Percentiles rank a stretch among this genome's conserved stretches.
phyloP scores from a whole-genome alignment of 2,113 vertebrate species.

The Mohoua ochrocephala region DNA sequence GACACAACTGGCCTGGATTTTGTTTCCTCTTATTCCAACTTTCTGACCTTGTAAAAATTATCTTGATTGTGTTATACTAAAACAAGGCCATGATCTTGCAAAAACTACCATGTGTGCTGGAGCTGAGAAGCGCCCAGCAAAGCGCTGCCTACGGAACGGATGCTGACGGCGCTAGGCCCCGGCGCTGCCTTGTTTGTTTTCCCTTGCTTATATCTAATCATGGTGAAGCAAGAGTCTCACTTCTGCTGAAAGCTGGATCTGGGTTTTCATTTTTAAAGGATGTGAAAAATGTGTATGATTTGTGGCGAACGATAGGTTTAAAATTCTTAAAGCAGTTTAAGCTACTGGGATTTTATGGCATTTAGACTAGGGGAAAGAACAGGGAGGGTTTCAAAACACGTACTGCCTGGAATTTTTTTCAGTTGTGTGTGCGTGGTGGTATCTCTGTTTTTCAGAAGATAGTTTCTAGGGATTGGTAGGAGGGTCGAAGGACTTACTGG shows the following conservation, averaged over 20 bases:
- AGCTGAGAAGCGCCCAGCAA: background rate
- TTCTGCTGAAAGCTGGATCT: constrained; percentile 1
- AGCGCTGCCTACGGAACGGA: accelerated
- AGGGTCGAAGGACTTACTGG: constrained; percentile 3
- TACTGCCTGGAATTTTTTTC: background rate
- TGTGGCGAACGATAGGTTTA: background rate
- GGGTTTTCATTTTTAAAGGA: background rate
- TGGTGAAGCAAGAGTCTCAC: background rate
- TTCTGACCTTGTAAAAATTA: constrained; percentile 67
- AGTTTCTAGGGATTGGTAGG: background rate
- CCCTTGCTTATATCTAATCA: background rate
- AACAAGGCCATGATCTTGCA: constrained; percentile 36
- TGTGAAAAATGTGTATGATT: background rate
- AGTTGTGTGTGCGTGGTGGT: background rate
- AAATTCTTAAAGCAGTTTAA: background rate
- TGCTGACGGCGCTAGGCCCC: background rate
- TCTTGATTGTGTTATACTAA: constrained; percentile 40
- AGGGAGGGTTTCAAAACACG: background rate
- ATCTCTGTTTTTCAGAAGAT: background rate
- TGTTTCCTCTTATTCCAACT: constrained; percentile 45
- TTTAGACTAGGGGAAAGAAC: background rate
- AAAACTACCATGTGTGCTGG: background rate
- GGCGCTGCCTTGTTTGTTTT: background rate
- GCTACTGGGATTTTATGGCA: background rate
- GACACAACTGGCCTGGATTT: constrained; percentile 29